These are phyloP conservation scores for Rhynchophorus ferrugineus DNA, from an alignment of 1,140 invertebrate genomes.

Conservation along the genomic window DNA sequence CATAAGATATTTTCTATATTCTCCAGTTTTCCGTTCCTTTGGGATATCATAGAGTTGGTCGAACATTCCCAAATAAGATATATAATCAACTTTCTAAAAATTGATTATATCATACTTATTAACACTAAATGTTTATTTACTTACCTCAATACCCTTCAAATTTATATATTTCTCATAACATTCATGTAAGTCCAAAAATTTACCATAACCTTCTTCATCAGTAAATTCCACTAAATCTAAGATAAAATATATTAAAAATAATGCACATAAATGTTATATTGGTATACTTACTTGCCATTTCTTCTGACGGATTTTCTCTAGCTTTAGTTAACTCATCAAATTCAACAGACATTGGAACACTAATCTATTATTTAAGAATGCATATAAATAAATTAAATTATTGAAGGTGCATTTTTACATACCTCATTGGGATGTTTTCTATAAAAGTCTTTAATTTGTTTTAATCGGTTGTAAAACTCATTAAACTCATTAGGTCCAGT, in stretches of 20 bases:
- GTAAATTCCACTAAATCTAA: slow-evolving; percentile 88
- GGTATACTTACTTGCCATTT: slow-evolving; percentile 44
- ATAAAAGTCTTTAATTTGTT: slow-evolving; percentile 94
- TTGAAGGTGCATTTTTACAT: not conserved
- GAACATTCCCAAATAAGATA: slow-evolving; percentile 88
- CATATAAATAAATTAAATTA: not conserved
- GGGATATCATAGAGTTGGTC: slow-evolving; percentile 95
- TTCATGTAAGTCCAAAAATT: slow-evolving; percentile 97
- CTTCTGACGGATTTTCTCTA: slow-evolving; percentile 79
- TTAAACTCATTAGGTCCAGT: slow-evolving; percentile 97
- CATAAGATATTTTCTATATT: slow-evolving; percentile 86
- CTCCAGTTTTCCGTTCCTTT: slow-evolving; percentile 87
- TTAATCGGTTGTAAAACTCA: slow-evolving; percentile 91
- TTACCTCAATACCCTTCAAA: slow-evolving; percentile 89
- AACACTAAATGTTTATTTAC: slow-evolving; percentile 7
- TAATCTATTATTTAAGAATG: slow-evolving; percentile 49
- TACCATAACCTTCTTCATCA: slow-evolving; percentile 99
- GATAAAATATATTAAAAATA: slow-evolving; percentile 30
- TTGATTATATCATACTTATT: not conserved
- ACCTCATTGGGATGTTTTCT: slow-evolving; percentile 93
- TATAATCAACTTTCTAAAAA: slow-evolving; percentile 89
- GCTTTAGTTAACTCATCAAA: slow-evolving; percentile 91
- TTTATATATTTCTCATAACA: slow-evolving; percentile 96
- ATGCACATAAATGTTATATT: slow-evolving; percentile 2
- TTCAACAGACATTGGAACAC: slow-evolving; percentile 92